Conservation (phyloP, 2,888 invertebrate genomes). For the Chesias legatella region DNA sequence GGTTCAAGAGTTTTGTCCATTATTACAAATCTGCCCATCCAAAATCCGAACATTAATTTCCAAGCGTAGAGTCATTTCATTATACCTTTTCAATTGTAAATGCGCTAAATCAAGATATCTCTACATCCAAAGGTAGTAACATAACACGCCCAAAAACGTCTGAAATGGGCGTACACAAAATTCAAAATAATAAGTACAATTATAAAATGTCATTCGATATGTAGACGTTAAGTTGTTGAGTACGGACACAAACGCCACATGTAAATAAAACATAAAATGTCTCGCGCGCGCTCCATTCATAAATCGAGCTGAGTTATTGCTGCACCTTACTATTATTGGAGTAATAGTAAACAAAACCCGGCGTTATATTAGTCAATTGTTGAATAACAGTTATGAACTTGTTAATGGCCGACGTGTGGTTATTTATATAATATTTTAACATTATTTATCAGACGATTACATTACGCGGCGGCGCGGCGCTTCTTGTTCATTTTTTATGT, state of each 20-base stretch:
- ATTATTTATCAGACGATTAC: conserved; percentile 24
- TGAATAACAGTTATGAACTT: conserved; percentile 26
- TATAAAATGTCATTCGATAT: no score
- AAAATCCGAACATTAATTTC: no score
- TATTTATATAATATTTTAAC: conserved; percentile 29
- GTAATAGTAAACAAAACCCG: conserved; percentile 51
- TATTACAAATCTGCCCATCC: no score
- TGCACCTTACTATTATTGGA: conserved; percentile 44
- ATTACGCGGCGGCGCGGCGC: conserved; percentile 17
- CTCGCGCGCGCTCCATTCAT: conserved; percentile 54
- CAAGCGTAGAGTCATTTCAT: no score
- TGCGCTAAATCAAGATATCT: no score
- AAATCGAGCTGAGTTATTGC: conserved; percentile 58
- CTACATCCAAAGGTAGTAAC: no score
- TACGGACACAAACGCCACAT: conserved; percentile 29
- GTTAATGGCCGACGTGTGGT: conserved; percentile 24
- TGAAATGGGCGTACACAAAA: no score
- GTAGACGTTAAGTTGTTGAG: conserved; percentile 14
- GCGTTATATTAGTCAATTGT: conserved; percentile 36
- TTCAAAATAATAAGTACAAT: no score
- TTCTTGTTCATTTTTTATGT: conserved; percentile 21
- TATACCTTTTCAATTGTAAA: no score
- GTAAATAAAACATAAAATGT: conserved; percentile 57
- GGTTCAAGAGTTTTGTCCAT: no score
- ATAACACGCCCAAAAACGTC: no score